Conservation (phyloP, 37 sponge, comb jelly and placozoan genomes). For the Petrosia ficiformis region DNA sequence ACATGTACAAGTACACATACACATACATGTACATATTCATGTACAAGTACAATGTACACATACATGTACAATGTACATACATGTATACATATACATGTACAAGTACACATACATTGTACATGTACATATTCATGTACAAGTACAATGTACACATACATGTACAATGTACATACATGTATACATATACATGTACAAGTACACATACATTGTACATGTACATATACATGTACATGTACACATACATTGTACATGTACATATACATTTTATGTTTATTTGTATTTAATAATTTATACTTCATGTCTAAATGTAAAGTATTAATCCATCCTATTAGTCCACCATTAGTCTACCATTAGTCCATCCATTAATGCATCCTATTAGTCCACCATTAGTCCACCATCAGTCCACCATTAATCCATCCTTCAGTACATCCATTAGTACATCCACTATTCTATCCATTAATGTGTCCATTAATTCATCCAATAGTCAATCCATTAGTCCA, state of each 20-base stretch:
- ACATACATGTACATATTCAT: constrained; percentile 5
- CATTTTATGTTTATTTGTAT: neutral
- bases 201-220: neutral
- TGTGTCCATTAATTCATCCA: too few species aligned
- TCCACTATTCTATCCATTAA: too few species aligned
- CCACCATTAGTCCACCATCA: too few species aligned
- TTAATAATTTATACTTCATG: neutral
- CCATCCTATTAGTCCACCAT: too few species aligned
- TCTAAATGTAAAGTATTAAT: too few species aligned
- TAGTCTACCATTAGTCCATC: too few species aligned
- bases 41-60: neutral
- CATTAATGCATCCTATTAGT: too few species aligned
- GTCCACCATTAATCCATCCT: too few species aligned
- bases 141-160: neutral
- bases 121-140: constrained; percentile 8
- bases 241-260: neutral
- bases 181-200: constrained; percentile 4
- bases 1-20: constrained; percentile 1
- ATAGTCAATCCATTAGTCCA: too few species aligned
- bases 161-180: too few species aligned
- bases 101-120: constrained; percentile 1
- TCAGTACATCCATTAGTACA: too few species aligned
- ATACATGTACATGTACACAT: constrained; percentile 14
- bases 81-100: constrained; percentile 6
- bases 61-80: too few species aligned